Evolutionary conservation across 2,797 vertebrate genomes (phyloP).

Genomic region (Psittacula derbiana): DNA sequence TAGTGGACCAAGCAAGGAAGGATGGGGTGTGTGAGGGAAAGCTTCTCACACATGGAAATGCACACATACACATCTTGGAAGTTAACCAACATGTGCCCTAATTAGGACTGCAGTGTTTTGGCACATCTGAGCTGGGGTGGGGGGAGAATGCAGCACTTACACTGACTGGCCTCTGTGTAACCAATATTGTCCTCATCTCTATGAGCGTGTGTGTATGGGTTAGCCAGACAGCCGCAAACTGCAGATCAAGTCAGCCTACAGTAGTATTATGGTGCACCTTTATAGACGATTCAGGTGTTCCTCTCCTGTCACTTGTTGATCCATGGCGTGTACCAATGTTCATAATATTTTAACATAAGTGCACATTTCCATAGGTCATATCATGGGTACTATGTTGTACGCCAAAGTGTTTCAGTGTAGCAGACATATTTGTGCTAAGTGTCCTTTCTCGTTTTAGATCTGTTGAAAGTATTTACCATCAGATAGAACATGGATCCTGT

Average conservation of each 20-base stretch:
- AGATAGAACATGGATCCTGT: neutral
- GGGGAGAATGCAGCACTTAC: rapidly evolving
- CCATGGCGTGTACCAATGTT: neutral
- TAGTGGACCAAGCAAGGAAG: neutral
- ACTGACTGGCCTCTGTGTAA: neutral
- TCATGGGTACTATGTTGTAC: neutral
- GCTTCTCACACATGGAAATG: neutral
- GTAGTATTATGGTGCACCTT: rapidly evolving
- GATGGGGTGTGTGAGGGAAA: neutral
- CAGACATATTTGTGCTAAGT: neutral
- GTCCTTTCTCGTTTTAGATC: neutral
- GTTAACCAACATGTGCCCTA: rapidly evolving
- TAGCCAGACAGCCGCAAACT: neutral
- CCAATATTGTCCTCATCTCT: neutral
- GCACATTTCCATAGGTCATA: neutral
- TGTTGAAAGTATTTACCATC: neutral
- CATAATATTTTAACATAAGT: neutral
- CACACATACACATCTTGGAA: neutral
- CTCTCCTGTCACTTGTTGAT: neutral
- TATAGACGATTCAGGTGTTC: neutral
- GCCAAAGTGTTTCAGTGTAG: neutral
- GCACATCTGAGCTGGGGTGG: neutral
- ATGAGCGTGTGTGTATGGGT: rapidly evolving
- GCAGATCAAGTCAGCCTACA: neutral
- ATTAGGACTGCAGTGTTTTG: neutral